Base-by-base conservation (phyloP, 2,797 vertebrate species). In the Scomberomorus guttatus region DNA sequence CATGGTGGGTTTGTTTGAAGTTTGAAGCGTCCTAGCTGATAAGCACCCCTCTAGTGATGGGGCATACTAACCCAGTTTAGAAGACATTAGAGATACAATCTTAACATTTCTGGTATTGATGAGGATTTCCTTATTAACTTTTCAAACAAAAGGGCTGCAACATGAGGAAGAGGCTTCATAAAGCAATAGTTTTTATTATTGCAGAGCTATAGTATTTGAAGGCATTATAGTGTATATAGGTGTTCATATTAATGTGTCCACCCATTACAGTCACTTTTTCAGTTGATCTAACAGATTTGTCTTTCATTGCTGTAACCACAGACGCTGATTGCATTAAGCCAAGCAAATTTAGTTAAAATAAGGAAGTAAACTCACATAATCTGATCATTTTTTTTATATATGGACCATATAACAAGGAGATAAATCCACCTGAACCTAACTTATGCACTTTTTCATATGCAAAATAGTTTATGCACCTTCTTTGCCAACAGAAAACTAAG, bases 1-100 rank as follows among this genome's bases (percentile, higher is more conserved):
- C 75, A 78, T 27, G 61, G 65, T 62, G 25, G 22, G 72, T 9
- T 51, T 52, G 72, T 46, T 27, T 2, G 48, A 83, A 25, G 65
- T 54, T 58, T 56, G 46, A 52, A 61, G 44, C 70, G 9, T 32
- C 44, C n/a, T 29, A 59, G n/a, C 42, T n/a, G 29, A 54, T 10
- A 13, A 52, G 13, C 24, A 10, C n/a, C 14, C 17, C 9, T 14
- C 7, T 9, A 27, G 32, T 52, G 13, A 20, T 37, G 39, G 39
- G 14, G 32, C 44, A 34, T 5, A 29, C 39, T 8, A 51, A 68
- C 76, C 34, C 44, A 29, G 1, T 9, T 14, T 12, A 20, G 7
- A 4, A 4, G n/a, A 39, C 42, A 15, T 11, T 11, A 15, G 0
- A 39, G 22, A 50, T 24, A 12, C 6, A 24, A 6, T 55, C 22